Conservation (phyloP, 1,140 invertebrate genomes). For the Cherax quadricarinatus region DNA sequence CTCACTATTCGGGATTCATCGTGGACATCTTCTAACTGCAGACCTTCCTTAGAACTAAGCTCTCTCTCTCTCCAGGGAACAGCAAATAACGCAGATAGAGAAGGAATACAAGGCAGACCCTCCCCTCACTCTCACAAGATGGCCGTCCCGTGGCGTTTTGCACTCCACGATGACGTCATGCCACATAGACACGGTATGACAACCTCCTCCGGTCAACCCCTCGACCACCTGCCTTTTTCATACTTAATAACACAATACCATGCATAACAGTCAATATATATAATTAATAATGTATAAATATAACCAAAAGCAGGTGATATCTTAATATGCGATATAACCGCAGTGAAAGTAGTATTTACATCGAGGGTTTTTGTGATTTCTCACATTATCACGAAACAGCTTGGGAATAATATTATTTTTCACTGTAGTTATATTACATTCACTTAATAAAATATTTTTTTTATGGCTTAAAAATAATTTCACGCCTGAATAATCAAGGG, state of each 20-base stretch:
- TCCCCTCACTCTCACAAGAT: constrained; percentile 63
- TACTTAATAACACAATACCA: background rate
- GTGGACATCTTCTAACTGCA: constrained; percentile 61
- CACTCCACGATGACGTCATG: constrained; percentile 60
- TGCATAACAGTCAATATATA: background rate
- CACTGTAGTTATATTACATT: too few relatives aligned
- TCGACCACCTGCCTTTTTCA: background rate
- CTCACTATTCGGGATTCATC: constrained; percentile 68
- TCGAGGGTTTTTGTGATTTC: background rate
- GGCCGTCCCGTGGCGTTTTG: constrained; percentile 66
- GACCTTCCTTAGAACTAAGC: constrained; percentile 13
- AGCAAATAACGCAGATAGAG: constrained; percentile 5
- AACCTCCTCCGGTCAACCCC: background rate
- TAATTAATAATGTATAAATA: background rate
- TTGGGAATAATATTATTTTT: too few relatives aligned
- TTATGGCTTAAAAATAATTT: background rate
- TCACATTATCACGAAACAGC: too few relatives aligned
- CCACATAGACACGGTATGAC: constrained; percentile 66
- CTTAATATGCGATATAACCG: background rate
- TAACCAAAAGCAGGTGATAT: background rate
- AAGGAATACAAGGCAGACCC: constrained; percentile 32
- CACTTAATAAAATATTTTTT: background rate
- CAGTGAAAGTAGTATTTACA: background rate
- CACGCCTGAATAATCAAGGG: too few relatives aligned
- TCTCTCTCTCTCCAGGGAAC: background rate